Evolutionary conservation across 2,113 vertebrate genomes (phyloP).

Genomic region (Poeciliopsis turrubarensis): DNA sequence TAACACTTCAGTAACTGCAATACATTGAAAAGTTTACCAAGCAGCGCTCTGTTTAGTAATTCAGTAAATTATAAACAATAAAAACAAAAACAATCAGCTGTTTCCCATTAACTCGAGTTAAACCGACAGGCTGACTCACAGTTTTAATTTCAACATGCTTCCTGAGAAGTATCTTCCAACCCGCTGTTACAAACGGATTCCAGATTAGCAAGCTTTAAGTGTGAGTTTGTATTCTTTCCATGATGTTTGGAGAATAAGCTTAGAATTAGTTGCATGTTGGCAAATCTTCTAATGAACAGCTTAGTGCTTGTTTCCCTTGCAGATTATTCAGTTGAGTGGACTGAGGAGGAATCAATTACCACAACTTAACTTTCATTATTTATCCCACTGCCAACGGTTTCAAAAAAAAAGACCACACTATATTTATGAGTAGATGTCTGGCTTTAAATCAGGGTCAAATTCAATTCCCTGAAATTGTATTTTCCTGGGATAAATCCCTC

Average conservation of each 20-base stretch:
- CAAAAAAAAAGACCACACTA: conserved; percentile 25
- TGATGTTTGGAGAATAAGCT: conserved; percentile 61
- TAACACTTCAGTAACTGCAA: neutral
- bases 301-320: conserved; percentile 69
- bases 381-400: conserved; percentile 33
- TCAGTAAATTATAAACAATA: neutral
- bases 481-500: conserved; percentile 50
- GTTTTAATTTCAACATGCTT: conserved; percentile 5
- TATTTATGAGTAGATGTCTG: conserved; percentile 23
- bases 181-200: conserved; percentile 37
- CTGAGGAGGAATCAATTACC: conserved; percentile 77
- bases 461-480: conserved; percentile 50
- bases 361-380: conserved; percentile 68
- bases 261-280: conserved; percentile 72
- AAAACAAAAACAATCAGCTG: neutral
- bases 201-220: conserved; percentile 28
- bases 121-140: neutral
- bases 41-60: neutral
- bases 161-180: conserved; percentile 16
- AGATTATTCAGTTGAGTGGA: conserved; percentile 78
- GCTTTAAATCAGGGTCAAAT: conserved; percentile 61
- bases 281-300: conserved; percentile 70
- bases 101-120: neutral
- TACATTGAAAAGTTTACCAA: neutral
- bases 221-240: conserved; percentile 44